Conservation (phyloP, 1,140 invertebrate species). For the Drosophila bifasciata region DNA sequence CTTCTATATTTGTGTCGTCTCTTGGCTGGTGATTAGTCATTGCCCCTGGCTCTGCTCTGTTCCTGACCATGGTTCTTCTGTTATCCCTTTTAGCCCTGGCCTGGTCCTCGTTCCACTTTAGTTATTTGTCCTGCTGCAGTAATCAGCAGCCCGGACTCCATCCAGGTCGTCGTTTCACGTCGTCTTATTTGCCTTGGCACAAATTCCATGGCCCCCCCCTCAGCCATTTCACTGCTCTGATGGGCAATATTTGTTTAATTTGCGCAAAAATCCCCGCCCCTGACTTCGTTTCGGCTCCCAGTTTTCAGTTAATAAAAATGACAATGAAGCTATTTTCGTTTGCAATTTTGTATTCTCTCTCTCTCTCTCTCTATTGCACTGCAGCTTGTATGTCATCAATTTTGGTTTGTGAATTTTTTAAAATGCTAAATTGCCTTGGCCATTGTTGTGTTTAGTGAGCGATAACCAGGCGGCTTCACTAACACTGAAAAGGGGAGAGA, state of each 20-base stretch:
- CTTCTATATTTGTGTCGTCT: not conserved
- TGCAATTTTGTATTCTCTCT: conserved; percentile 23
- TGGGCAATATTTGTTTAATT: conserved; percentile 79
- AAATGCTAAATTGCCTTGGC: conserved; percentile 73
- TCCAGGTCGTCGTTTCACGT: conserved; percentile 20
- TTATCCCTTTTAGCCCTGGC: not conserved
- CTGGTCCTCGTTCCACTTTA: not conserved
- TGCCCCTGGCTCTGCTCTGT: conserved; percentile 8
- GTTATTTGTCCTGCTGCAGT: conserved; percentile 71
- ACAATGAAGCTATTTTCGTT: conserved; percentile 67
- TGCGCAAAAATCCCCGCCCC: conserved; percentile 47
- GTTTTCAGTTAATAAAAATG: conserved; percentile 79
- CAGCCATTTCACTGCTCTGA: conserved; percentile 60
- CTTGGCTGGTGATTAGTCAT: conserved; percentile 65
- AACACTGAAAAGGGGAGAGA: conserved; percentile 16
- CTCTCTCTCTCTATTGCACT: not conserved
- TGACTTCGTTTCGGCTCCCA: no score
- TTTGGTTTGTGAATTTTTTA: conserved; percentile 77
- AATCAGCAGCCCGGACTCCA: no score
- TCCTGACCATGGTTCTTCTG: no score
- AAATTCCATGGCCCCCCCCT: conserved; percentile 73
- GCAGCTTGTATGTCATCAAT: conserved; percentile 63
- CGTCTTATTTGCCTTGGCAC: conserved; percentile 71
- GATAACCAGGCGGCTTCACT: conserved; percentile 45
- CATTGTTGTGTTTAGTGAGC: conserved; percentile 80